Conservation (phyloP, 23 tunicate species). For the Botrylloides violaceus region DNA sequence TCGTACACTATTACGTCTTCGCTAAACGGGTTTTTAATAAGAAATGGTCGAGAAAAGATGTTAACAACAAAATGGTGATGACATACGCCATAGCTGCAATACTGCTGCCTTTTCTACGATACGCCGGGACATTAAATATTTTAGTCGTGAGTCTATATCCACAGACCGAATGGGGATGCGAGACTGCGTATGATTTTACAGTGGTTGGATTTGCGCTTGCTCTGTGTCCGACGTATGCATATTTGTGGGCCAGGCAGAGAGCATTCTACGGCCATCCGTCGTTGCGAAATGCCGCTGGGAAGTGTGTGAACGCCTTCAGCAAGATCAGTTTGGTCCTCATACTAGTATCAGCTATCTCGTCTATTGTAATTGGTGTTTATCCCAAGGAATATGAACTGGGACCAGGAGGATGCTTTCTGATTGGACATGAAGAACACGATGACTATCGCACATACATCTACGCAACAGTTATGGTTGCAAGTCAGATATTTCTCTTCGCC, state of each 20-base stretch:
- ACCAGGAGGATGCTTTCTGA: constrained; percentile 5
- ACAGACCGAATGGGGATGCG: not conserved
- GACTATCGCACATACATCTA: constrained; percentile 10
- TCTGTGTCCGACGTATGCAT: not conserved
- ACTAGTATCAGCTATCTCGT: not conserved
- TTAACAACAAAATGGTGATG: constrained; percentile 10
- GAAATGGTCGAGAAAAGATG: constrained; percentile 14
- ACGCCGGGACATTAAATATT: not conserved
- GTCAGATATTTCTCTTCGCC: not conserved
- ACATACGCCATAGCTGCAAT: not conserved
- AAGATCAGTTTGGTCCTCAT: not conserved
- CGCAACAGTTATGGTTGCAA: not conserved
- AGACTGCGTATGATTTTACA: constrained; percentile 3
- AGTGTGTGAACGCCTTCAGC: not conserved
- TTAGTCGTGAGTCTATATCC: constrained; percentile 11
- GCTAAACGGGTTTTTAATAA: not conserved
- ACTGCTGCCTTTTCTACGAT: not conserved
- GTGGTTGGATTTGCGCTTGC: constrained; percentile 3
- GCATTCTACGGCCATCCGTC: constrained; percentile 27
- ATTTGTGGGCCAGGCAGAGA: constrained; percentile 19
- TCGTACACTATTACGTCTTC: not conserved
- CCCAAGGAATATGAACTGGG: constrained; percentile 10
- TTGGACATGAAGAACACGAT: constrained; percentile 1
- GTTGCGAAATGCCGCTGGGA: constrained; percentile 7
- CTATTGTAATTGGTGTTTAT: not conserved